Evolutionary conservation across 1,140 invertebrate genomes (phyloP), one percentile per base, ranked within the genome.

Genomic region (Melitaea cinxia): DNA sequence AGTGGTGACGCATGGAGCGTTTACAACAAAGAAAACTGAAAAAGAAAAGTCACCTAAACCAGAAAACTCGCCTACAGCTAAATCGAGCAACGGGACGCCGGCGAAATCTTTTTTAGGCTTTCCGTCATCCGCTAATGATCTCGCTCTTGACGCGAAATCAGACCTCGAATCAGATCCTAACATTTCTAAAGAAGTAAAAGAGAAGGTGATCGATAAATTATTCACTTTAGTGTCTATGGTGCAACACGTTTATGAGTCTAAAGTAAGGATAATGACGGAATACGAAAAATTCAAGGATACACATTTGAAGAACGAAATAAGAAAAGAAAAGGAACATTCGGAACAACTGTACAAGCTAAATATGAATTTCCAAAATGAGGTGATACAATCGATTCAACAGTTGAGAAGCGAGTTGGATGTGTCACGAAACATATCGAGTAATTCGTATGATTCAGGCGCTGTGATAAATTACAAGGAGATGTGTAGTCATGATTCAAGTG

Each of bases 311-410:
- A 87, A 80, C 54, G 88, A 91, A 65, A 26, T 82, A 0, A 78
- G 88, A 72, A 77, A 83, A 56, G 86, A 91, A 58, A 88, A 82
- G 30, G 88, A 91, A 17, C 83, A 91, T 62, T 83, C 88, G 0
- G 88, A 91, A 33, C 88, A 91, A 45, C 56, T 91, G 17, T 91
- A 91, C 55, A 91, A 88, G 66, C 53, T 91, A 10, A 88, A 91
- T 69, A 88, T 91, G 84, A 91, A 83, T 72, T 89, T 86, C 61
- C 88, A 91, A 63, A 88, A 82, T 42, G 88, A 91, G 69, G 86
- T 91, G 0, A 82, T 91, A 15, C 85, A 91, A 58, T 73, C 84
- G 0, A 78, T 91, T 45, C 88, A 91, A 28, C 77, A 85, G 21
- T 61, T 91, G 50, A 85, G 86, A 63, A 88, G 78, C 67, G 88